Conservation (phyloP, 1,140 invertebrate genomes). For the Pogonomyrmex californicus region DNA sequence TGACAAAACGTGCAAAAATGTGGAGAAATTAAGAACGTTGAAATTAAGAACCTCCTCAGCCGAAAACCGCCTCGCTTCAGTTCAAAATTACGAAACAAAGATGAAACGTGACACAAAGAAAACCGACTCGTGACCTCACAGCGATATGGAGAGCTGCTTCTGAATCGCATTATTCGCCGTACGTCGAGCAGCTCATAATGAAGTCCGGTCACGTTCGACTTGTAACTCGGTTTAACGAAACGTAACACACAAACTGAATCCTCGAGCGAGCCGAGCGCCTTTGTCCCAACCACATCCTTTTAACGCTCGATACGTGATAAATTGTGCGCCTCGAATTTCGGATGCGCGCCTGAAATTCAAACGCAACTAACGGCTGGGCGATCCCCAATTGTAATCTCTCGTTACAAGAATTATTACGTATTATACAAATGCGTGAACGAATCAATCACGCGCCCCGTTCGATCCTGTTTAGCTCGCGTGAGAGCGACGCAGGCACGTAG, state of each 20-base stretch:
- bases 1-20: not conserved
- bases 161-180: slow-evolving; percentile 70
- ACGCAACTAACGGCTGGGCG: not conserved
- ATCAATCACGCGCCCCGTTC: not conserved
- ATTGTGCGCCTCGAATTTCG: slow-evolving; percentile 14
- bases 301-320: not conserved
- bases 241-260: slow-evolving; percentile 82
- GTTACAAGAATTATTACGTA: not conserved
- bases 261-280: slow-evolving; percentile 72
- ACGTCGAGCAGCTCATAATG: slow-evolving; percentile 73
- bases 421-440: not conserved
- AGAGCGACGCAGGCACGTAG: not conserved
- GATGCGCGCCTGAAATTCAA: not conserved
- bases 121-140: slow-evolving; percentile 63
- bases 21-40: slow-evolving; percentile 22
- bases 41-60: not conserved
- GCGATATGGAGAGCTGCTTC: slow-evolving; percentile 35
- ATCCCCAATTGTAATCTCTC: not conserved
- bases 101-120: slow-evolving; percentile 46
- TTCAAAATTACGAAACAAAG: slow-evolving; percentile 43
- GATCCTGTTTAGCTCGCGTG: slow-evolving; percentile 24
- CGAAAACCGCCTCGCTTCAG: not conserved
- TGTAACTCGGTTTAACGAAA: slow-evolving; percentile 84
- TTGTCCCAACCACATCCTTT: slow-evolving; percentile 37
- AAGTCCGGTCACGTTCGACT: slow-evolving; percentile 81